Evolutionary conservation across 2,888 invertebrate genomes (phyloP).

Genomic region (Amorpha juglandis): DNA sequence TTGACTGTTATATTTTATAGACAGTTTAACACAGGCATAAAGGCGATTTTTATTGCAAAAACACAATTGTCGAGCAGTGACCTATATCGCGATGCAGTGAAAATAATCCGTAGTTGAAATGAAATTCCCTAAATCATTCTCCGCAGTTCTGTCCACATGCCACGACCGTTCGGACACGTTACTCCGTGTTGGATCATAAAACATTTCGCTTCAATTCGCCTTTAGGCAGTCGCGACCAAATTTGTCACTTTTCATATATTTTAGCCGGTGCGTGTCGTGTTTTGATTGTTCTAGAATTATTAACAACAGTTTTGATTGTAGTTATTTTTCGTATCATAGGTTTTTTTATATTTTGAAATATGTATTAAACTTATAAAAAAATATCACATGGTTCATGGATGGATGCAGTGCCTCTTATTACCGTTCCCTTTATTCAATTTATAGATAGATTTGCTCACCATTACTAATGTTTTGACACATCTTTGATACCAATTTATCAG

Average conservation of each 20-base stretch:
- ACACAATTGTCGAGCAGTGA: slow-evolving; percentile 15
- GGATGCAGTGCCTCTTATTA: no score
- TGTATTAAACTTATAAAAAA: no score
- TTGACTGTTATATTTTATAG: slow-evolving; percentile 4
- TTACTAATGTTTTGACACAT: no score
- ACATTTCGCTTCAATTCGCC: slow-evolving; percentile 58
- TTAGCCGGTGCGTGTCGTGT: slow-evolving; percentile 45
- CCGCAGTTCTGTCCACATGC: slow-evolving; percentile 73
- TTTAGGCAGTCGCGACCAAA: slow-evolving; percentile 42
- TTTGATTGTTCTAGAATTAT: slow-evolving; percentile 50
- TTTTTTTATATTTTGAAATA: no score
- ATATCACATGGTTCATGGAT: no score
- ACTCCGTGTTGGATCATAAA: slow-evolving; percentile 68
- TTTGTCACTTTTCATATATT: slow-evolving; percentile 45
- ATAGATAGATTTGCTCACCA: no score
- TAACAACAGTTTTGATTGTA: slow-evolving; percentile 20
- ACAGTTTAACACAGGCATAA: slow-evolving; percentile 22
- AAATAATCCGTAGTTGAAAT: slow-evolving; percentile 68
- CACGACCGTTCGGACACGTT: slow-evolving; percentile 59
- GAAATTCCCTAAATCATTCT: slow-evolving; percentile 71
- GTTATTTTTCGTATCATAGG: no score
- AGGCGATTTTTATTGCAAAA: slow-evolving; percentile 20
- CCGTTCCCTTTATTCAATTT: no score
- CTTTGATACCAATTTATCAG: no score
- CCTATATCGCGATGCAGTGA: slow-evolving; percentile 36